Percentiles rank a stretch among this genome's conserved stretches.
Conservation (phyloP, 2,888 invertebrate genomes). For the Tortricodes alternella region DNA sequence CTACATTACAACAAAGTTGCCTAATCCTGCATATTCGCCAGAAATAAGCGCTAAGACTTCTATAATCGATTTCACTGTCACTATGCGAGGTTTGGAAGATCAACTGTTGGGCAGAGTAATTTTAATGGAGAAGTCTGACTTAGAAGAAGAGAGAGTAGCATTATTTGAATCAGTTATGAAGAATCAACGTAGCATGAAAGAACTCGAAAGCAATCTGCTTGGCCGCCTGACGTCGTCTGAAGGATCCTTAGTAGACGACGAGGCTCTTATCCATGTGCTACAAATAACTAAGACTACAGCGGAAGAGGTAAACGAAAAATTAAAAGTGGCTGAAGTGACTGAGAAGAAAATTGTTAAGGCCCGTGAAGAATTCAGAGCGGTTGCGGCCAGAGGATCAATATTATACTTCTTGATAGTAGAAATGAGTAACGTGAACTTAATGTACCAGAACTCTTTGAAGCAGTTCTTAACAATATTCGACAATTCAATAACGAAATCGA, state of each 20-base stretch:
- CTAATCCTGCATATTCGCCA: conserved; percentile 98
- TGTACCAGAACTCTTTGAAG: conserved; percentile 98
- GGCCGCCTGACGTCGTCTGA: conserved; percentile 95
- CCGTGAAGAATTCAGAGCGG: conserved; percentile 96
- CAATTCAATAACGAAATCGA: conserved; percentile 94
- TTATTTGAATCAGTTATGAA: conserved; percentile 97
- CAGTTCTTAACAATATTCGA: conserved; percentile 97
- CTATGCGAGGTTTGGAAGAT: conserved; percentile 97
- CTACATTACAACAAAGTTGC: conserved; percentile 97
- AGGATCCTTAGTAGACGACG: conserved; percentile 97
- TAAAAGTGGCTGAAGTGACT: conserved; percentile 95
- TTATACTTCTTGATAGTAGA: conserved; percentile 98
- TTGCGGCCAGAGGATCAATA: conserved; percentile 96
- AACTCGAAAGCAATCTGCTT: conserved; percentile 95
- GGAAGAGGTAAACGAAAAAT: conserved; percentile 96
- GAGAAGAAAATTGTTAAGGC: conserved; percentile 97
- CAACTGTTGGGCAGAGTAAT: conserved; percentile 96
- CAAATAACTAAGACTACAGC: conserved; percentile 94
- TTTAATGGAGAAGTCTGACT: conserved; percentile 96
- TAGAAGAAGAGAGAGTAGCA: conserved; percentile 96
- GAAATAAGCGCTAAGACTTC: conserved; percentile 98
- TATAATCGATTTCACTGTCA: conserved; percentile 98
- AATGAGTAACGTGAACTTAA: conserved; percentile 97
- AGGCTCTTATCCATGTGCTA: conserved; percentile 94
- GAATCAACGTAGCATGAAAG: conserved; percentile 98